Evolutionary conservation across 1,140 invertebrate genomes (phyloP).

Genomic region (Caenorhabditis elegans): DNA sequence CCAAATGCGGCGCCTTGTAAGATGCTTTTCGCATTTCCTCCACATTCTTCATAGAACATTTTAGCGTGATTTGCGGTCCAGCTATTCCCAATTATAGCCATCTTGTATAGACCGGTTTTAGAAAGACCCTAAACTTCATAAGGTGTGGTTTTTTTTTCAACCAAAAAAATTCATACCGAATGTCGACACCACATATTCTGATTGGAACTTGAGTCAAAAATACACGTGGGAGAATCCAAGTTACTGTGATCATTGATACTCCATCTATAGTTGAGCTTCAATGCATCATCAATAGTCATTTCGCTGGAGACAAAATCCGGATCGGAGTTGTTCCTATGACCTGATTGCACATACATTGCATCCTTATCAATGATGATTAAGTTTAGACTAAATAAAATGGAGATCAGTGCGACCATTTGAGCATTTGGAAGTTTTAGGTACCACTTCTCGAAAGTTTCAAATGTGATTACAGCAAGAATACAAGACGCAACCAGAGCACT

Average conservation of each 20-base stretch:
- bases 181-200: background rate
- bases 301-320: background rate
- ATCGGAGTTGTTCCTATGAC: background rate
- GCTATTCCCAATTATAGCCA: constrained; percentile 2
- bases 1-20: background rate
- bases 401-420: background rate
- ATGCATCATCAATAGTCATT: background rate
- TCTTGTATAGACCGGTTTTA: background rate
- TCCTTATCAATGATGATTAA: background rate
- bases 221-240: background rate
- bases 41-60: constrained; percentile 6
- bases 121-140: background rate
- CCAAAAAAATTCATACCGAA: background rate
- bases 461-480: background rate
- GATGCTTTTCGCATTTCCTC: background rate
- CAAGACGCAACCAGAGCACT: background rate
- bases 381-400: background rate
- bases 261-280: background rate
- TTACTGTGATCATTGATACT: background rate
- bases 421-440: background rate
- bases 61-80: background rate
- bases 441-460: background rate
- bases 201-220: background rate
- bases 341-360: background rate
- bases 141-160: no score